phyloP scores from a whole-genome alignment of 2,888 invertebrate species.

The Tortrix viridana region DNA sequence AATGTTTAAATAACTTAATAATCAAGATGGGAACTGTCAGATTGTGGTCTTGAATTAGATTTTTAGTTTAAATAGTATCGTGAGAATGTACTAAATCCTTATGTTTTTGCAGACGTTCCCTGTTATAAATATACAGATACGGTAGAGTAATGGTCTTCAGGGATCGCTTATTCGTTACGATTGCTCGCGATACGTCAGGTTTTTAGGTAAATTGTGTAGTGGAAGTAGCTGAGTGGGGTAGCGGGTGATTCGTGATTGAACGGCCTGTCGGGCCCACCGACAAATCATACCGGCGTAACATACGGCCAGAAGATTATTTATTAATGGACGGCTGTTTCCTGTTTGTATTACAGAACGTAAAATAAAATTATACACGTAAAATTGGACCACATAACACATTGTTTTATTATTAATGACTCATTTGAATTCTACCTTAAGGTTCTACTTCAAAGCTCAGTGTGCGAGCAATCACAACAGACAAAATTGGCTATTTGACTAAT shows the following conservation, averaged over 20 bases:
- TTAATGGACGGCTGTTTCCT: conserved; percentile 3
- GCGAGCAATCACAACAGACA: too few relatives aligned
- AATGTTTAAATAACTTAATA: too few relatives aligned
- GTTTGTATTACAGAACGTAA: neutral
- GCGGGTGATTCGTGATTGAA: conserved; percentile 25
- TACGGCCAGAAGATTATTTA: conserved; percentile 6
- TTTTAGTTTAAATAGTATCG: conserved; percentile 6
- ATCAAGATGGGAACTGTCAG: too few relatives aligned
- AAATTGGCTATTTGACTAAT: too few relatives aligned
- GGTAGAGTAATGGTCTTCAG: conserved; percentile 5
- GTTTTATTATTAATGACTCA: too few relatives aligned
- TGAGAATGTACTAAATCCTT: neutral
- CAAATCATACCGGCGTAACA: conserved; percentile 11
- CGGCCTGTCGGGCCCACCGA: conserved; percentile 13
- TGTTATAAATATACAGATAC: neutral
- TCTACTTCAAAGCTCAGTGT: too few relatives aligned
- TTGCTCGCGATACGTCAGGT: conserved; percentile 12
- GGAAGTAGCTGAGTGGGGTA: conserved; percentile 18
- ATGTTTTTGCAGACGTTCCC: conserved; percentile 15
- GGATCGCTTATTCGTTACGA: conserved; percentile 21
- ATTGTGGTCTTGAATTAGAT: too few relatives aligned
- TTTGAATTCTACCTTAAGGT: too few relatives aligned
- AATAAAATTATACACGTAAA: too few relatives aligned
- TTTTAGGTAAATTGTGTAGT: conserved; percentile 17
- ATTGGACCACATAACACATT: too few relatives aligned